Evolutionary conservation across 1,140 invertebrate species (phyloP).

Genomic region (Trichogramma pretiosum): DNA sequence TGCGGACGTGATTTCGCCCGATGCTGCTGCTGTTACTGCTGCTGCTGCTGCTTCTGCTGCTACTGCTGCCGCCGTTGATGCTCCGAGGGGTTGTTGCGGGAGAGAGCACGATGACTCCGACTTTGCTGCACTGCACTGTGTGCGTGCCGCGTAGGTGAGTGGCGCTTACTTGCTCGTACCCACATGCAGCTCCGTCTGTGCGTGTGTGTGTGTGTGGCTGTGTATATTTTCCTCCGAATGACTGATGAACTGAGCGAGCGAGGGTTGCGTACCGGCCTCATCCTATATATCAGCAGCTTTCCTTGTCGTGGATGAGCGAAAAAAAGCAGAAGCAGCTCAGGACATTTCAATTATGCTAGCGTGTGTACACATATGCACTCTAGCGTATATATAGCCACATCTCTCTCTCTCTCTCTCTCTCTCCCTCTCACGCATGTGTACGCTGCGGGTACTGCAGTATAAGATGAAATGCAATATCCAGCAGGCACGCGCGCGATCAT

Average conservation of each 20-base stretch:
- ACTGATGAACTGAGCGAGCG: conserved; percentile 38
- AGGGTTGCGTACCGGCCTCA: conserved; percentile 30
- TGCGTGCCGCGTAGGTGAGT: conserved; percentile 21
- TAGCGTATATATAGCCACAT: too few relatives aligned
- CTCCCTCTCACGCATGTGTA: not conserved
- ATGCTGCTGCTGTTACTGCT: conserved; percentile 13
- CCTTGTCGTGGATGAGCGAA: conserved; percentile 24
- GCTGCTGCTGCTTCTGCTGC: too few relatives aligned
- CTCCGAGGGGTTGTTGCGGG: conserved; percentile 9
- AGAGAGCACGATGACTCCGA: conserved; percentile 11
- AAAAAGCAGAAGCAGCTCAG: conserved; percentile 18
- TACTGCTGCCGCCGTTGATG: too few relatives aligned
- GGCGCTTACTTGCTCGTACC: not conserved
- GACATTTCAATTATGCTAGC: conserved; percentile 37
- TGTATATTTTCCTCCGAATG: conserved; percentile 30
- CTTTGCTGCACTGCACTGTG: too few relatives aligned
- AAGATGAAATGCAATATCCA: conserved; percentile 15
- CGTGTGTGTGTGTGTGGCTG: too few relatives aligned
- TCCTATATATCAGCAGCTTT: too few relatives aligned
- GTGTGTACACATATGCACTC: too few relatives aligned
- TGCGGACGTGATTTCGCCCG: not conserved
- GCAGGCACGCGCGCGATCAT: not conserved
- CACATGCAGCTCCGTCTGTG: not conserved
- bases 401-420: conserved; percentile 7
- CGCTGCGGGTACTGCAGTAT: not conserved